Evolutionary conservation across 2,797 vertebrate species (phyloP).

Genomic region (Harpagifer antarcticus): DNA sequence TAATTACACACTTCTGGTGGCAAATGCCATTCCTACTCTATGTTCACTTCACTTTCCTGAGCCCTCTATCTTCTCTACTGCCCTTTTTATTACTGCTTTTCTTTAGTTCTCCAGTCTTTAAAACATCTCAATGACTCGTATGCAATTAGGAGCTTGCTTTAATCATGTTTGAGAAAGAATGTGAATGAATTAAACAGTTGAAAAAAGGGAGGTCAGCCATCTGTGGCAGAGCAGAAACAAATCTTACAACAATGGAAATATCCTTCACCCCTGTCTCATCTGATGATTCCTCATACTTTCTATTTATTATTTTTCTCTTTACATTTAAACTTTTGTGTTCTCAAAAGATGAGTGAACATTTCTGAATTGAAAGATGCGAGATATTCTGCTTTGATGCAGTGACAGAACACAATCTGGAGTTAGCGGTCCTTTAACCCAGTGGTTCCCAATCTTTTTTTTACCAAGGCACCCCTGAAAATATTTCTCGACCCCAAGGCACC

Average conservation of each 20-base stretch:
- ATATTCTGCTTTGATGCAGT: too few species aligned
- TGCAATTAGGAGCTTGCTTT: background rate
- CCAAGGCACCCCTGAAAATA: too few species aligned
- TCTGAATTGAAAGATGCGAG: too few species aligned
- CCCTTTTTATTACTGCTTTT: background rate
- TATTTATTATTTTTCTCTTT: background rate
- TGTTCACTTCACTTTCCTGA: too few species aligned
- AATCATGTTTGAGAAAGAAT: constrained; percentile 7
- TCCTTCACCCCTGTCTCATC: background rate
- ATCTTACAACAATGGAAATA: constrained; percentile 3
- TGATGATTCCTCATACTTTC: background rate
- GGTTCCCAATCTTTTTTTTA: too few species aligned
- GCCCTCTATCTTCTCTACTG: background rate
- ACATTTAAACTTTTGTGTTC: background rate
- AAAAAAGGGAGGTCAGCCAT: background rate
- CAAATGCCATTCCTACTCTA: constrained; percentile 24
- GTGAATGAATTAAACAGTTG: constrained; percentile 15
- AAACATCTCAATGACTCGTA: constrained; percentile 14
- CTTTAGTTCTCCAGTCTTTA: background rate
- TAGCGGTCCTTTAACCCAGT: too few species aligned
- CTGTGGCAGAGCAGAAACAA: too few species aligned
- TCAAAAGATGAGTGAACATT: background rate
- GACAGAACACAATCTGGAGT: too few species aligned
- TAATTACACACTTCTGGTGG: constrained; percentile 53
- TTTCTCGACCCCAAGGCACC: too few species aligned